These are phyloP conservation scores for Amphipyra tragopoginis DNA, from an alignment of 2,888 invertebrate species.

Conservation along the genomic window DNA sequence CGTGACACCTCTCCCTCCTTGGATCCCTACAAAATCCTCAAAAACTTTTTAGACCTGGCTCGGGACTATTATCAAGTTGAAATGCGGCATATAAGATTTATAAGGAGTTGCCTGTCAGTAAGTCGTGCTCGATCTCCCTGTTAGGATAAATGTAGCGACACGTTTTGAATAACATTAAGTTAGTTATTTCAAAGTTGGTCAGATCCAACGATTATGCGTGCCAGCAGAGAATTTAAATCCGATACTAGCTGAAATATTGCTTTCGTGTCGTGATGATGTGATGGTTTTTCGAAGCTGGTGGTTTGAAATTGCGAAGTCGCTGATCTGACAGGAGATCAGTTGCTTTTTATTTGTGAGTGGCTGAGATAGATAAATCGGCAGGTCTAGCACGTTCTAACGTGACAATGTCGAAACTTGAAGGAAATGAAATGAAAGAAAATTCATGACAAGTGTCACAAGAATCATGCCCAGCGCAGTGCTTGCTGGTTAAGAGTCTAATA, in stretches of 20 bases:
- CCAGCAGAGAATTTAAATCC: slow-evolving; percentile 49
- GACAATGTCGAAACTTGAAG: too few species aligned
- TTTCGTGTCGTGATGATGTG: slow-evolving; percentile 28
- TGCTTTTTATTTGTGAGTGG: slow-evolving; percentile 2
- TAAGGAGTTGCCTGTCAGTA: slow-evolving; percentile 78
- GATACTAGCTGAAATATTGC: slow-evolving; percentile 48
- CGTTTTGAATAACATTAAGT: slow-evolving; percentile 85
- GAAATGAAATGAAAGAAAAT: too few species aligned
- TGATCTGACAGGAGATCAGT: slow-evolving; percentile 17
- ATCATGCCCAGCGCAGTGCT: too few species aligned
- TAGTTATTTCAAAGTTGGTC: slow-evolving; percentile 58
- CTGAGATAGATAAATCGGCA: too few species aligned
- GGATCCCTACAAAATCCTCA: slow-evolving; percentile 26
- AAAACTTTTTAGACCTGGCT: slow-evolving; percentile 34
- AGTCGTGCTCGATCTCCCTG: slow-evolving; percentile 86
- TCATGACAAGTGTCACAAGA: too few species aligned
- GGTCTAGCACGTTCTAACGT: too few species aligned
- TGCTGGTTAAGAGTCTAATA: too few species aligned
- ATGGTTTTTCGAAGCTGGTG: slow-evolving; percentile 27
- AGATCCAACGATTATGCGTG: slow-evolving; percentile 52
- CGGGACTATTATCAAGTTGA: slow-evolving; percentile 46
- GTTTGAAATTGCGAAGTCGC: slow-evolving; percentile 23
- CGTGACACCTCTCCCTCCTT: slow-evolving; percentile 11
- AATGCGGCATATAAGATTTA: slow-evolving; percentile 70
- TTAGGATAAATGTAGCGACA: slow-evolving; percentile 87